Evolutionary conservation across 2,113 vertebrate species (phyloP).

Genomic region (Onychostruthus taczanowskii): DNA sequence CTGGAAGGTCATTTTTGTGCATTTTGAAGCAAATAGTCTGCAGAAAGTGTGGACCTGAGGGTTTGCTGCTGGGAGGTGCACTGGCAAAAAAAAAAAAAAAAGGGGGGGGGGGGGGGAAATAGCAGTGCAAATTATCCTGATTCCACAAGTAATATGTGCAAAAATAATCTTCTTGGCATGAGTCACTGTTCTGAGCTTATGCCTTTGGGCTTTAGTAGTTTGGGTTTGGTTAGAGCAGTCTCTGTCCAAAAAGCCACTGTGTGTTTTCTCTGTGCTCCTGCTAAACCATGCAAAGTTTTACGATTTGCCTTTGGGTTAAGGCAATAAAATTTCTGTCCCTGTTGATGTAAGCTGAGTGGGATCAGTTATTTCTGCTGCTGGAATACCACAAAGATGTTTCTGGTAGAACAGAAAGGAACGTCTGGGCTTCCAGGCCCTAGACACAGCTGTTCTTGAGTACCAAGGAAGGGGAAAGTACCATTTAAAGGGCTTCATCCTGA

Average conservation of each 20-base stretch:
- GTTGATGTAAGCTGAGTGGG: background rate
- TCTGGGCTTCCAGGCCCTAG: background rate
- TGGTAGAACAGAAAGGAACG: background rate
- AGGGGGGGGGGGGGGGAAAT: rapidly evolving
- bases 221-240: background rate
- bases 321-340: background rate
- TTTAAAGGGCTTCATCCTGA: rapidly evolving
- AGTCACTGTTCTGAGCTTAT: background rate
- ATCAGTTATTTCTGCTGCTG: background rate
- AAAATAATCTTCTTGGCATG: background rate
- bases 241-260: background rate
- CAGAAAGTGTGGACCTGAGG: background rate
- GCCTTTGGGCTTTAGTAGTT: background rate
- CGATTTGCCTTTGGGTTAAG: background rate
- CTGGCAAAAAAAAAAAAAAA: no score
- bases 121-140: background rate
- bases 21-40: background rate
- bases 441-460: rapidly evolving
- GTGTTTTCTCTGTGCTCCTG: background rate
- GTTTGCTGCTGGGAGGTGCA: background rate
- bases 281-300: background rate
- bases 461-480: rapidly evolving
- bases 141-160: background rate
- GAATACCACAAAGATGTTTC: background rate
- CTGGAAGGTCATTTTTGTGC: background rate